phyloP scores from a whole-genome alignment of 1,140 invertebrate genomes.

The Tetragnatha versicolor region DNA sequence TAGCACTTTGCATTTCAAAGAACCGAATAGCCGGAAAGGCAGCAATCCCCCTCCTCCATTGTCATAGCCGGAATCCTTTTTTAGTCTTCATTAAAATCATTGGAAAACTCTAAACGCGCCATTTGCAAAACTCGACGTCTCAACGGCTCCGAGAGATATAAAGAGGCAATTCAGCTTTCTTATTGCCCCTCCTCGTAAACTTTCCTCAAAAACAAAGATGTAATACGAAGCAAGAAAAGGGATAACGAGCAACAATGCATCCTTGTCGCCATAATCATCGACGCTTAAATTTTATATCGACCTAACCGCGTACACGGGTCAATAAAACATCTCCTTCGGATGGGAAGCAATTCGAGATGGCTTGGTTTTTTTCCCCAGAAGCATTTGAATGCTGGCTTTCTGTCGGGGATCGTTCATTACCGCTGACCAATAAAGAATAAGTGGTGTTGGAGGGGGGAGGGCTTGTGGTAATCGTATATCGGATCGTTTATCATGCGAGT shows the following conservation, averaged over 20 bases:
- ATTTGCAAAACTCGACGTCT: slow-evolving; percentile 12
- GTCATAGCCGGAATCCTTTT: neutral
- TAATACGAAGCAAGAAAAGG: neutral
- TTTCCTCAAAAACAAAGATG: slow-evolving; percentile 1
- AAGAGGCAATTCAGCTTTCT: neutral
- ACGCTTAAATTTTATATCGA: neutral
- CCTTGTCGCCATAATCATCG: neutral
- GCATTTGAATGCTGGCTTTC: too few relatives aligned
- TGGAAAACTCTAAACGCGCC: neutral
- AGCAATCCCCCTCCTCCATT: neutral
- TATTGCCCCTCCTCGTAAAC: slow-evolving; percentile 22
- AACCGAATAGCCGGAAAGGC: neutral
- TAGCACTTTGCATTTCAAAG: neutral
- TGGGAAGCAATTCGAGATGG: neutral
- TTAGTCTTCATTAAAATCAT: neutral
- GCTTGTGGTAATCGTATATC: too few relatives aligned
- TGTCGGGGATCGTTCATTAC: too few relatives aligned
- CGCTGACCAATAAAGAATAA: too few relatives aligned
- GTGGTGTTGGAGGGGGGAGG: too few relatives aligned
- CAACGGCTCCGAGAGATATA: neutral
- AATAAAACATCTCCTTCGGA: neutral
- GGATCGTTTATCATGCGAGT: too few relatives aligned
- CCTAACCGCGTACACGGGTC: neutral
- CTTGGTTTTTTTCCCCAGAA: neutral
- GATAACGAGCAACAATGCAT: slow-evolving; percentile 17